Conservation (phyloP, 2,113 vertebrate genomes). For the Alethe castanea region DNA sequence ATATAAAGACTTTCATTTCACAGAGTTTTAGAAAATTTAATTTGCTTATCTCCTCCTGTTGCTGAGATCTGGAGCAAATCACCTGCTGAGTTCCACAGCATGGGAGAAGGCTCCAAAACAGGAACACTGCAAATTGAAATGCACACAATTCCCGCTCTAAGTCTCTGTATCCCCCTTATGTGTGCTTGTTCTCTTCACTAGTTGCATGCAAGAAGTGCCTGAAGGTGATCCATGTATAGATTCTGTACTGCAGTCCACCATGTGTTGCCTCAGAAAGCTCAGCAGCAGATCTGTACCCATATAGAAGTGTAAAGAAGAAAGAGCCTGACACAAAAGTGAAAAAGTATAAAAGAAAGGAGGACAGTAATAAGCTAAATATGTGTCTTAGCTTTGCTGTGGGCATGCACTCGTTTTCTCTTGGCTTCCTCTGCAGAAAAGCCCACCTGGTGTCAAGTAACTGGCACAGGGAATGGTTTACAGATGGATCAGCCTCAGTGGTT, state of each 20-base stretch:
- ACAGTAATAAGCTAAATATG: constrained; percentile 37
- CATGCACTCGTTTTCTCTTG: constrained; percentile 46
- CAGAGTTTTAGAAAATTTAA: neutral
- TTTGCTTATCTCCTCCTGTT: neutral
- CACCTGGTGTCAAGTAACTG: constrained; percentile 67
- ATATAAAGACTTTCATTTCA: neutral
- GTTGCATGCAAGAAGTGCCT: neutral
- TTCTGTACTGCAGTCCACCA: neutral
- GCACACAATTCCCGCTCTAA: neutral
- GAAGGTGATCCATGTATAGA: neutral
- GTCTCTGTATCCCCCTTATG: neutral
- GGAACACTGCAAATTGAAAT: neutral
- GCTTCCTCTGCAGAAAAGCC: constrained; percentile 43
- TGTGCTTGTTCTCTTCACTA: neutral
- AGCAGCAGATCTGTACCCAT: neutral
- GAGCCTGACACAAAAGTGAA: constrained; percentile 14
- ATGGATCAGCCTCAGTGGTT: constrained; percentile 46
- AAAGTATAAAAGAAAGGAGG: constrained; percentile 31
- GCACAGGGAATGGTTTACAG: constrained; percentile 61
- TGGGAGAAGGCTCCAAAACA: neutral
- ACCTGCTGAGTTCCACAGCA: neutral
- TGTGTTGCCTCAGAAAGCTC: neutral
- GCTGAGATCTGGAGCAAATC: neutral
- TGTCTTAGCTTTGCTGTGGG: constrained; percentile 10
- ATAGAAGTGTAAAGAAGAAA: neutral